phyloP scores from a whole-genome alignment of 2,888 invertebrate species.

The Trisateles emortualis region DNA sequence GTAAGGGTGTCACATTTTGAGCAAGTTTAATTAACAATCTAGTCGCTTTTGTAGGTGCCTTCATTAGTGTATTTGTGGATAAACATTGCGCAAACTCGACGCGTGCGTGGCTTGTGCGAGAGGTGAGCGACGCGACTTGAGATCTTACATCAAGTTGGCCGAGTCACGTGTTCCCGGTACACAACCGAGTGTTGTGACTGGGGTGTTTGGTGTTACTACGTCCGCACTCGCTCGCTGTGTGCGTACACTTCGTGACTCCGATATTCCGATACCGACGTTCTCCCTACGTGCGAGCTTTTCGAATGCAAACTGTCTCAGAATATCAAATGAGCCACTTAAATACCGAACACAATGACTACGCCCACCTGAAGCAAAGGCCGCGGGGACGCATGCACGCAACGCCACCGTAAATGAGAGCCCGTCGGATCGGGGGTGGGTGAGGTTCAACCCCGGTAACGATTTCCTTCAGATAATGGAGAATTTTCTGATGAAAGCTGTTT shows the following conservation, averaged over 20 bases:
- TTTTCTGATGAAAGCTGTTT: conserved; percentile 84
- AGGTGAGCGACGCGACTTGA: conserved; percentile 20
- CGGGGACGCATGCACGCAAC: conserved; percentile 84
- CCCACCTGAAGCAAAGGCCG: conserved; percentile 84
- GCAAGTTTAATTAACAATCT: conserved; percentile 87
- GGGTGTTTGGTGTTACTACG: conserved; percentile 37
- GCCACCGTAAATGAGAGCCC: conserved; percentile 80
- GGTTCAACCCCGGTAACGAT: conserved; percentile 83
- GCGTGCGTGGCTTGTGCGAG: conserved; percentile 64
- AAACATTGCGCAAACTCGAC: conserved; percentile 81
- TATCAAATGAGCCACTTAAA: conserved; percentile 87
- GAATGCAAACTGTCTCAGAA: conserved; percentile 85
- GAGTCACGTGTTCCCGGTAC: conserved; percentile 61
- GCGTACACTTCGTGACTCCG: conserved; percentile 61
- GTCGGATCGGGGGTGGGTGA: conserved; percentile 77
- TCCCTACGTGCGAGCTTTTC: conserved; percentile 78
- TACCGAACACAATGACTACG: conserved; percentile 83
- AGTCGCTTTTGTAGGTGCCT: conserved; percentile 86
- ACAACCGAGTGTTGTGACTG: conserved; percentile 55
- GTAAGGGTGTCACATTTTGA: conserved; percentile 87
- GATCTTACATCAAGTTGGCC: conserved; percentile 41
- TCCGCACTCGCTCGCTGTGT: conserved; percentile 35
- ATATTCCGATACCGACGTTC: conserved; percentile 68
- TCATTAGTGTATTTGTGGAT: conserved; percentile 87
- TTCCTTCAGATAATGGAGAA: conserved; percentile 85